These are phyloP conservation scores for Pteria penguin DNA, from an alignment of 2,888 invertebrate genomes.

Conservation along the genomic window DNA sequence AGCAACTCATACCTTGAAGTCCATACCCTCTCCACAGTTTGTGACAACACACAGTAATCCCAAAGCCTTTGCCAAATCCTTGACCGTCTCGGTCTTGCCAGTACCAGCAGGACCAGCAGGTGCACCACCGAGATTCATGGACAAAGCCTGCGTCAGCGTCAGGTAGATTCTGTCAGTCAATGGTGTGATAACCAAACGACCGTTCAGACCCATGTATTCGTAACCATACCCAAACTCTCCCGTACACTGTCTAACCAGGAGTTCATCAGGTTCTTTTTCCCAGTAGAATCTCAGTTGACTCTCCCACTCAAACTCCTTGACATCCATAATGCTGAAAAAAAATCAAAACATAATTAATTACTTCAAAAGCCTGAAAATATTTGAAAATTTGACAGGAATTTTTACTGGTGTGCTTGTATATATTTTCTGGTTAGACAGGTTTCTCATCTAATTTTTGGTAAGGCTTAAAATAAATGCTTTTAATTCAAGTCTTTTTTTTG, in stretches of 20 bases:
- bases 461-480: too few relatives aligned
- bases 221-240: constrained; percentile 95
- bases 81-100: constrained; percentile 94
- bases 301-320: constrained; percentile 95
- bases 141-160: constrained; percentile 94
- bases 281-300: constrained; percentile 96
- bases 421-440: too few relatives aligned
- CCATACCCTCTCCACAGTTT: constrained; percentile 96
- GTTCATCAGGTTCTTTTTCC: constrained; percentile 89
- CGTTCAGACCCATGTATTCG: constrained; percentile 96
- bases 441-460: too few relatives aligned
- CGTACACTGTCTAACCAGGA: constrained; percentile 90
- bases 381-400: background rate
- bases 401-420: too few relatives aligned
- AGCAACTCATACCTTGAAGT: constrained; percentile 80
- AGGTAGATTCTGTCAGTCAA: constrained; percentile 95
- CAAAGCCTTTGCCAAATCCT: constrained; percentile 94
- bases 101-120: constrained; percentile 86
- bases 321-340: constrained; percentile 90
- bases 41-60: constrained; percentile 83
- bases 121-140: constrained; percentile 94
- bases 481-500: too few relatives aligned
- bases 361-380: background rate
- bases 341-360: constrained; percentile 69
- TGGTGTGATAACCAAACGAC: constrained; percentile 93